Base-by-base conservation (phyloP, 2,888 invertebrate species). In the Epicampocera succincta region DNA sequence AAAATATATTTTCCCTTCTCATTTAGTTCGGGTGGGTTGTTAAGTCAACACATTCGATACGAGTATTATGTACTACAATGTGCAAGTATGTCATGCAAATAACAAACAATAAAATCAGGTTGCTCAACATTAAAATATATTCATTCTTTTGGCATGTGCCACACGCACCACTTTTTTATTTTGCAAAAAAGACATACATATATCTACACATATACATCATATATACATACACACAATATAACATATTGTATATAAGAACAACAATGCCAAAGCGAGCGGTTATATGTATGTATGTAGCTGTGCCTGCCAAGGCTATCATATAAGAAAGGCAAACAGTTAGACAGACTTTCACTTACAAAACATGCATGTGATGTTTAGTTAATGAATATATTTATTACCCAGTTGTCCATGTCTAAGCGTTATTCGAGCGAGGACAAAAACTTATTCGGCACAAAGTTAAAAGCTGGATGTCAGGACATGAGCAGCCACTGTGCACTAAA, bases 91-190 rank as follows among this genome's bases (percentile, higher is more conserved):
- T 25, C 56, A 46, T 46, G 56, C 73, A 52, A 38, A 65, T 68
- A 73, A 68, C 48, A 48, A 74, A 50, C 40, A 61, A 73, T 21
- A 61, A 66, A 75, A 66, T 71, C 44, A 60, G 66, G 25, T 71
- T 72, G 71, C 13, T 52, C 42, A 25, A 52, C 44, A 71, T 60
- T 52, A 40, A 65, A 56, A 66, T 71, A 54, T 66, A 75, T 5
- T 3, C 25, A 25, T 76, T 56, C 69, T 46, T 77, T 79, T 77
- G 77, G 77, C 73, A 83, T 71, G 77, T 80, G 82, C 71, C 84
- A 84, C 83, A 84, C 63, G 84, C 83, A 83, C 71, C 48, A 29
- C 58, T 25, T 33, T 38, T 63, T 46, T 50, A 29, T 19, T 50
- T 66, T 15, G 12, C 5, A 40, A 58, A 19, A 38, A 38, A 12